Evolutionary conservation across 2,888 invertebrate species (phyloP).

Genomic region (Drosophila ezoana): DNA sequence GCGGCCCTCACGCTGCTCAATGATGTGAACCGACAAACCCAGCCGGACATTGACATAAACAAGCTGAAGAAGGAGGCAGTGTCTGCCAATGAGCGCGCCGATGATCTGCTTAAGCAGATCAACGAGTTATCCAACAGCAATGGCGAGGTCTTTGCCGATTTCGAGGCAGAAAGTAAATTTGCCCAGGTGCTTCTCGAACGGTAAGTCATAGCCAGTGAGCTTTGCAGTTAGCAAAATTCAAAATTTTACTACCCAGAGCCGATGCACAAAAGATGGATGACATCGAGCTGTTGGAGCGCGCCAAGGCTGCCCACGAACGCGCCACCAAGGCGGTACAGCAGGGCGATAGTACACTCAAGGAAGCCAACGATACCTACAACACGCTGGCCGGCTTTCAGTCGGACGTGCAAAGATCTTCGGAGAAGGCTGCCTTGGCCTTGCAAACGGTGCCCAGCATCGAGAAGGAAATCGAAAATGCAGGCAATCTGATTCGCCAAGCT

Average conservation of each 20-base stretch:
- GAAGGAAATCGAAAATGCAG: slow-evolving; percentile 89
- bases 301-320: slow-evolving; percentile 90
- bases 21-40: slow-evolving; percentile 91
- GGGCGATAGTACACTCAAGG: slow-evolving; percentile 92
- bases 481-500: slow-evolving; percentile 89
- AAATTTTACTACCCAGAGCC: slow-evolving; percentile 83
- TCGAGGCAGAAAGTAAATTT: slow-evolving; percentile 88
- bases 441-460: slow-evolving; percentile 91
- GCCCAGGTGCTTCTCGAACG: slow-evolving; percentile 89
- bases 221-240: background rate
- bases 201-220: slow-evolving; percentile 49
- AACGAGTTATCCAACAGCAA: slow-evolving; percentile 81
- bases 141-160: slow-evolving; percentile 87
- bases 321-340: slow-evolving; percentile 93
- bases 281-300: slow-evolving; percentile 91
- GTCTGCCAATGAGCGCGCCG: slow-evolving; percentile 88
- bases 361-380: slow-evolving; percentile 92
- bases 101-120: slow-evolving; percentile 76
- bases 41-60: slow-evolving; percentile 91
- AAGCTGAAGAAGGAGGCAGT: slow-evolving; percentile 89
- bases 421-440: slow-evolving; percentile 92
- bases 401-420: slow-evolving; percentile 93
- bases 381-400: slow-evolving; percentile 92
- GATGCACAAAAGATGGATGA: slow-evolving; percentile 91
- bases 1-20: slow-evolving; percentile 92